Evolutionary conservation across 2,113 vertebrate genomes (phyloP).

Genomic region (Laticauda laticaudata): DNA sequence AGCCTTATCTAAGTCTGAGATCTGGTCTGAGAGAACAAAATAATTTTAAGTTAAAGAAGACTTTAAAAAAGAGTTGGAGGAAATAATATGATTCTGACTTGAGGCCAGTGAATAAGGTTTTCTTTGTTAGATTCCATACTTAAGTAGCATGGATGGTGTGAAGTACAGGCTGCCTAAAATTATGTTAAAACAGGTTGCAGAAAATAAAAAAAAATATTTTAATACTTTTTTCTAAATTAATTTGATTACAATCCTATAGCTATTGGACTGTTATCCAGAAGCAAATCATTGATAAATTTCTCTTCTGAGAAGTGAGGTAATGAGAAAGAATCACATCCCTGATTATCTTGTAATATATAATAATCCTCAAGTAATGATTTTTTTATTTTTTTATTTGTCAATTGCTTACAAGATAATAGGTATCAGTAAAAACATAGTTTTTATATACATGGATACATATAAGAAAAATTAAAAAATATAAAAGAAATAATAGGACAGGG

Average conservation of each 20-base stretch:
- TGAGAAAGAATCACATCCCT: background rate
- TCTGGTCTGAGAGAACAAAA: conserved; percentile 33
- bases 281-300: background rate
- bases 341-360: background rate
- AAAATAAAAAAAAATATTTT: background rate
- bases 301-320: background rate
- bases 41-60: conserved; percentile 8
- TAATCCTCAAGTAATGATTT: background rate
- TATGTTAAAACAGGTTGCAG: background rate
- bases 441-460: too few species aligned
- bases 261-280: background rate
- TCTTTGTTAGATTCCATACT: background rate
- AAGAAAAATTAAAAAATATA: too few species aligned
- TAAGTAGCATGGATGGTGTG: background rate
- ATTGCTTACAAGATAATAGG: too few species aligned
- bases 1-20: conserved; percentile 14
- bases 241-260: background rate
- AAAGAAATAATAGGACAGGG: too few species aligned
- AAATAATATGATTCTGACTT: background rate
- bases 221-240: background rate
- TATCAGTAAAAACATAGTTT: too few species aligned
- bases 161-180: background rate
- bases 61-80: conserved; percentile 4
- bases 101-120: background rate
- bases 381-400: too few species aligned